phyloP scores from a whole-genome alignment of 2,888 invertebrate species.

The Andrena praecox region DNA sequence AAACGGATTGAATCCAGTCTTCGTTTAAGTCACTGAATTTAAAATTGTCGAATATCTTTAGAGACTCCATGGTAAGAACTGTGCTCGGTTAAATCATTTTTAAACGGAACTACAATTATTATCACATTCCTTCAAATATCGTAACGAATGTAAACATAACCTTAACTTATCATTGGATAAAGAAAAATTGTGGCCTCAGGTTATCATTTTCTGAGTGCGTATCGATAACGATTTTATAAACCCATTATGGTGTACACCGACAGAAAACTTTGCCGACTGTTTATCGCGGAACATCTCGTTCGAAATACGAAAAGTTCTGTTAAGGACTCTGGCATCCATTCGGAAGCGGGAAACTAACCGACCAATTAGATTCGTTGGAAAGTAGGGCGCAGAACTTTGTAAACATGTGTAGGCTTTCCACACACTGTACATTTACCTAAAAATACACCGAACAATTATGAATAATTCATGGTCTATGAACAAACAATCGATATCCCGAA shows the following conservation, averaged over 20 bases:
- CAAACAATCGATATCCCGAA: background rate
- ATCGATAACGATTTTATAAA: constrained; percentile 49
- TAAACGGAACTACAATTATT: constrained; percentile 48
- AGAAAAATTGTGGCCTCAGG: constrained; percentile 62
- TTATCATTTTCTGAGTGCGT: constrained; percentile 67
- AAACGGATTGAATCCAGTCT: constrained; percentile 87
- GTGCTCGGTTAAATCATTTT: constrained; percentile 41
- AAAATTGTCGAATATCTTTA: constrained; percentile 78
- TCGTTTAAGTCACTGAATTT: constrained; percentile 84
- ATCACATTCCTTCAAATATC: constrained; percentile 49
- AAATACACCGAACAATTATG: background rate
- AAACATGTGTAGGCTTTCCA: background rate
- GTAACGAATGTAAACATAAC: constrained; percentile 69
- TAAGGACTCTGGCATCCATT: constrained; percentile 51
- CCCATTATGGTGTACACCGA: constrained; percentile 14
- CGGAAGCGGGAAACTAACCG: constrained; percentile 61
- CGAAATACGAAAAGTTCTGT: constrained; percentile 5
- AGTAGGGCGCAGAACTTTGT: constrained; percentile 4
- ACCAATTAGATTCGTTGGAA: constrained; percentile 49
- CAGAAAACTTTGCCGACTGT: constrained; percentile 25
- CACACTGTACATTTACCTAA: background rate
- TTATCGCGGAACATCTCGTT: constrained; percentile 61
- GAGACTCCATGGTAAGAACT: constrained; percentile 75
- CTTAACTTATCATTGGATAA: constrained; percentile 69
- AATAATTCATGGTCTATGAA: background rate